A percentile compares a stretch with the other conserved stretches of the same genome.
Evolutionary conservation across 1,140 invertebrate genomes (phyloP).

Genomic region (Drosophila ohnishii): DNA sequence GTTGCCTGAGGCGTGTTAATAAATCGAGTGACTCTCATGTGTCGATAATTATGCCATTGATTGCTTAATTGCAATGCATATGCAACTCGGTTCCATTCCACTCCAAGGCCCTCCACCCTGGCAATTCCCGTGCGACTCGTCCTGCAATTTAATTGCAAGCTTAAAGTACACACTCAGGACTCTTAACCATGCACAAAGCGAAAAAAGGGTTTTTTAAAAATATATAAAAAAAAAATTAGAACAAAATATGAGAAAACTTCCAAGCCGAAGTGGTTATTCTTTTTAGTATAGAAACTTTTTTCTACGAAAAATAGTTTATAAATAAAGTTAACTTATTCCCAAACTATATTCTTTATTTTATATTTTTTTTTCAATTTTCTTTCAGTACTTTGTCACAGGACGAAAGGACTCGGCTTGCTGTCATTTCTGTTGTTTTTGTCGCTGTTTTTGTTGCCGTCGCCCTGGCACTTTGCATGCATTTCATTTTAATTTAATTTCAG

Average conservation of each 20-base stretch:
- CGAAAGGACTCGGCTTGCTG: conserved; percentile 10
- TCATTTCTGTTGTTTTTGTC: conserved; percentile 32
- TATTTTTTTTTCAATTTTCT: background rate
- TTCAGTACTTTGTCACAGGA: conserved; percentile 5
- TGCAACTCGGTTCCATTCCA: conserved; percentile 23
- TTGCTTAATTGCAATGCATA: conserved; percentile 80
- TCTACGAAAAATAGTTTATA: background rate
- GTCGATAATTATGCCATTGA: conserved; percentile 79
- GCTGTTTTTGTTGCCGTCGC: conserved; percentile 15
- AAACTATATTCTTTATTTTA: background rate
- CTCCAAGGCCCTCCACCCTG: background rate
- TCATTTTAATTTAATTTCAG: conserved; percentile 80
- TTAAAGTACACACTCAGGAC: conserved; percentile 63
- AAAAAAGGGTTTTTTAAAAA: background rate
- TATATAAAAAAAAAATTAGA: background rate
- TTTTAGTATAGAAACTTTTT: accelerated
- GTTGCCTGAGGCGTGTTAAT: conserved; percentile 66
- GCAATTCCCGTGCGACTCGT: conserved; percentile 32
- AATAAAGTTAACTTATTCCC: background rate
- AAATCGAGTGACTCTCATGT: conserved; percentile 79
- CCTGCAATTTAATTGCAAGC: conserved; percentile 58
- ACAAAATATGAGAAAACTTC: background rate
- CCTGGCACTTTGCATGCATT: conserved; percentile 76
- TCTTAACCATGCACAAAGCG: background rate
- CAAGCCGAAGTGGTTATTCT: background rate